phyloP scores from a whole-genome alignment of 2,797 vertebrate genomes.

The Nyctibius grandis region DNA sequence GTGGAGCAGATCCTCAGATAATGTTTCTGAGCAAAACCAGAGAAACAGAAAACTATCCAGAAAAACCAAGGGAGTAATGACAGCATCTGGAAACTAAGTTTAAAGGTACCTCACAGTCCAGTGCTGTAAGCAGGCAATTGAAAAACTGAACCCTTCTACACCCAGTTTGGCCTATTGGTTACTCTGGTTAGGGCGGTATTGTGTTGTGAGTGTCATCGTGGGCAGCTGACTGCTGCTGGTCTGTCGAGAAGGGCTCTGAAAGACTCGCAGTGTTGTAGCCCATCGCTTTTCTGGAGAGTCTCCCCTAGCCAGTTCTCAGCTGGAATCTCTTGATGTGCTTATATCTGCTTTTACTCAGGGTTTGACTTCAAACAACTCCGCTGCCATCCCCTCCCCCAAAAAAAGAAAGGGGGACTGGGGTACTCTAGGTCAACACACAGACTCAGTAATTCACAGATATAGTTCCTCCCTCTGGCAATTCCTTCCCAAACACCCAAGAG shows the following conservation, averaged over 20 bases:
- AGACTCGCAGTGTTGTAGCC: not conserved
- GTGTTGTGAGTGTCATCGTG: not conserved
- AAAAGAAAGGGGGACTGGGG: fast-evolving
- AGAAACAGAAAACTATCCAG: not conserved
- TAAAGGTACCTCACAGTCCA: not conserved
- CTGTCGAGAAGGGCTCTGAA: not conserved
- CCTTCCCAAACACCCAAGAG: not conserved
- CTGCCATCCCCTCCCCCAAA: fast-evolving
- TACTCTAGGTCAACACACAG: not conserved
- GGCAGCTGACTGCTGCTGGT: not conserved
- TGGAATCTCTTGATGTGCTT: not conserved
- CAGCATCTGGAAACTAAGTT: not conserved
- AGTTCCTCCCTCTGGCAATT: not conserved
- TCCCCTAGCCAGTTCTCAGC: not conserved
- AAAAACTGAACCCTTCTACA: not conserved
- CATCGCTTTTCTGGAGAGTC: not conserved
- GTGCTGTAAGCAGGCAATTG: not conserved
- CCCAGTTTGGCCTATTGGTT: not conserved
- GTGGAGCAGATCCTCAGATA: not conserved
- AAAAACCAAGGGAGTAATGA: not conserved
- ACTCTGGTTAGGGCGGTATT: not conserved
- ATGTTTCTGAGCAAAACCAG: not conserved
- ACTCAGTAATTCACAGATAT: not conserved
- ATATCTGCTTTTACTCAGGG: not conserved
- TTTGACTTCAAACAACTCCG: not conserved